Evolutionary conservation across 2,888 invertebrate species (phyloP).

Genomic region (Parnassius mnemosyne): DNA sequence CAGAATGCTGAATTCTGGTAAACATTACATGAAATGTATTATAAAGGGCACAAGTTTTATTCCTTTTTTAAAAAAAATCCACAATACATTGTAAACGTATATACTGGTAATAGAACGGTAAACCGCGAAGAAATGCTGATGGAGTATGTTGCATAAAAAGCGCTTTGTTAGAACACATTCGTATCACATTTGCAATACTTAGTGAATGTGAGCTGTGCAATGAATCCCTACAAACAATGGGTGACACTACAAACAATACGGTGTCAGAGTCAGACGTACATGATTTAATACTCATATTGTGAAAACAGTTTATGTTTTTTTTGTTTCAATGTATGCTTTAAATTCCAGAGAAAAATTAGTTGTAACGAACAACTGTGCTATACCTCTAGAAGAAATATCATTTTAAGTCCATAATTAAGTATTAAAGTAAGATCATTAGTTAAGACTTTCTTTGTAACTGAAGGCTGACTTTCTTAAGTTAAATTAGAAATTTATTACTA

Average conservation of each 20-base stretch:
- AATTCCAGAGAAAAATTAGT: neutral
- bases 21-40: too few species aligned
- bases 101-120: neutral
- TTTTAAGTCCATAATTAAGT: too few species aligned
- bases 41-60: too few species aligned
- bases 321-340: slow-evolving; percentile 7
- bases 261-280: slow-evolving; percentile 16
- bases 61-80: too few species aligned
- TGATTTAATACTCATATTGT: slow-evolving; percentile 18
- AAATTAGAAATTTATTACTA: too few species aligned
- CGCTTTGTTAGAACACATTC: neutral
- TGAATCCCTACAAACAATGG: slow-evolving; percentile 20
- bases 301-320: slow-evolving; percentile 10
- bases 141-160: slow-evolving; percentile 9
- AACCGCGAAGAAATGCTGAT: neutral
- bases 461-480: too few species aligned
- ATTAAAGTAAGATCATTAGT: too few species aligned
- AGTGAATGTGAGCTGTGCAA: slow-evolving; percentile 9
- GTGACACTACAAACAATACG: slow-evolving; percentile 15
- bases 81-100: too few species aligned
- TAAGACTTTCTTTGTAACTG: too few species aligned
- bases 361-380: too few species aligned
- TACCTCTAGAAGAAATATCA: too few species aligned
- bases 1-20: too few species aligned
- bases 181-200: slow-evolving; percentile 3